These are phyloP conservation scores for Neofelis nebulosa DNA, from an alignment of 2,113 vertebrate species.

Conservation along the genomic window DNA sequence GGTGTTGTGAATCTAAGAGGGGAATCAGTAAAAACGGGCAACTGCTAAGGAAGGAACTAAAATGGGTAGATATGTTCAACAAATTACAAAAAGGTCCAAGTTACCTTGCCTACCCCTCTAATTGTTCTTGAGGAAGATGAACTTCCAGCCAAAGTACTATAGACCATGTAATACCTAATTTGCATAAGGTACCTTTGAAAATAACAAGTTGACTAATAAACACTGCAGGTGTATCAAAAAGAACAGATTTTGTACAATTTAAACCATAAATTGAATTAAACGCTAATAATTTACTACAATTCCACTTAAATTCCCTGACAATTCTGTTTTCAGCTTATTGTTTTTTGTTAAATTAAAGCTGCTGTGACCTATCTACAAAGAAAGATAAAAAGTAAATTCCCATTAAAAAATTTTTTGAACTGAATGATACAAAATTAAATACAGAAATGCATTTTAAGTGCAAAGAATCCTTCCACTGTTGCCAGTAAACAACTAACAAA, in stretches of 20 bases:
- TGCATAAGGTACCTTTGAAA: not conserved
- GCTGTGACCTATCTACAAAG: slow-evolving; percentile 11
- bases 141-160: not conserved
- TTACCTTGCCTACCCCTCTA: not conserved
- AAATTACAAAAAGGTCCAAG: not conserved
- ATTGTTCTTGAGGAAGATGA: slow-evolving; percentile 10
- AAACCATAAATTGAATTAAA: slow-evolving; percentile 49
- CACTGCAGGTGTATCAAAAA: not conserved
- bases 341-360: slow-evolving; percentile 63
- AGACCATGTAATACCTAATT: not conserved
- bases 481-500: slow-evolving; percentile 70
- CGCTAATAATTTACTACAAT: not conserved
- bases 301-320: slow-evolving; percentile 28
- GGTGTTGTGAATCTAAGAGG: not conserved
- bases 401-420: slow-evolving; percentile 32
- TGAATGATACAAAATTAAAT: slow-evolving; percentile 63
- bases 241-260: slow-evolving; percentile 2
- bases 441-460: slow-evolving; percentile 68
- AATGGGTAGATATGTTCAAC: not conserved
- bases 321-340: slow-evolving; percentile 49
- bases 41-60: slow-evolving; percentile 31
- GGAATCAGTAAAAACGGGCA: slow-evolving; percentile 21
- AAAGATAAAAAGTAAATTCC: slow-evolving; percentile 58
- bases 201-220: not conserved
- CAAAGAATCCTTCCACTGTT: slow-evolving; percentile 43